Percentiles rank a stretch among this genome's conserved stretches.
These are phyloP conservation scores for Tridacna crocea DNA, from an alignment of 2,888 invertebrate species.

Conservation along the genomic window DNA sequence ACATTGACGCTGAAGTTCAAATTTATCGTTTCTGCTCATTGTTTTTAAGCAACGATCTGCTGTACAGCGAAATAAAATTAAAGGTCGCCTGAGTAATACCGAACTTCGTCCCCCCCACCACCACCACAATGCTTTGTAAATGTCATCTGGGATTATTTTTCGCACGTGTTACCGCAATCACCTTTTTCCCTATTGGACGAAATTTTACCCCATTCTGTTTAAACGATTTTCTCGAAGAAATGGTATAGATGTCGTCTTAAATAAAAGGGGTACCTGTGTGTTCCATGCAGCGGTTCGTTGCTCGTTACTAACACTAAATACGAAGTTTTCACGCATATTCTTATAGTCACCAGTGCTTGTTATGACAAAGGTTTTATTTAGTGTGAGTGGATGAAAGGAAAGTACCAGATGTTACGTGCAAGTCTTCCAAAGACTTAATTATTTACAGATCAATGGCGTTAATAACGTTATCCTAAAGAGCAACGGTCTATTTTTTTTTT, in stretches of 20 bases:
- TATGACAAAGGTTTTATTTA: not conserved
- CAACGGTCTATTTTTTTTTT: not conserved
- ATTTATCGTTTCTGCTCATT: not conserved
- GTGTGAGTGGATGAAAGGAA: not conserved
- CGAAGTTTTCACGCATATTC: too few species aligned
- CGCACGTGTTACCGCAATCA: not conserved
- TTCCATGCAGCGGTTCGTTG: too few species aligned
- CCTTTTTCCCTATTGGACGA: not conserved
- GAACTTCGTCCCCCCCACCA: too few species aligned
- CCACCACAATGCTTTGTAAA: too few species aligned
- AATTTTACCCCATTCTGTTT: not conserved
- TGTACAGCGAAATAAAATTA: too few species aligned
- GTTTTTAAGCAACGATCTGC: not conserved
- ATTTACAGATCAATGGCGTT: not conserved
- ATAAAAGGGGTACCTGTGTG: too few species aligned
- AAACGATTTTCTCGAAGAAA: not conserved
- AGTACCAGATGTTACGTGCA: not conserved
- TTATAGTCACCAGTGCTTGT: too few species aligned
- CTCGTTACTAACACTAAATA: too few species aligned
- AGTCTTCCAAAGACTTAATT: conserved; percentile 6
- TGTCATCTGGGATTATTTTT: too few species aligned
- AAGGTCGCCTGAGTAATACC: too few species aligned
- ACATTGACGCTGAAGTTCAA: not conserved
- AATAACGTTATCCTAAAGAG: not conserved
- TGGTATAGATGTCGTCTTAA: not conserved